A percentile compares a stretch with the other conserved stretches of the same genome.
Conservation (phyloP, 2,888 invertebrate species). For the Myopa tessellatipennis region DNA sequence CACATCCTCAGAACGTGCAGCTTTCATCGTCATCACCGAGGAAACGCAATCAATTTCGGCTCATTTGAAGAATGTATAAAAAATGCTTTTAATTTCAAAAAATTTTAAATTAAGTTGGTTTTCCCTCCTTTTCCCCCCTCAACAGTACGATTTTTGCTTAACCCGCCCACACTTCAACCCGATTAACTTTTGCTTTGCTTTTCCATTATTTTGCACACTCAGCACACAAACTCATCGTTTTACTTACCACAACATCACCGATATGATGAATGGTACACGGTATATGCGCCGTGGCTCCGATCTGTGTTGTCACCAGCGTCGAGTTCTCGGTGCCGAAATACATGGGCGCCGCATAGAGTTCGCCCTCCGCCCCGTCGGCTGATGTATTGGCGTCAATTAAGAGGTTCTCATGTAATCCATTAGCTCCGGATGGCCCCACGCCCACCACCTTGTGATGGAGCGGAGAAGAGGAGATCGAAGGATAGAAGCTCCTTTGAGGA, state of each 20-base stretch:
- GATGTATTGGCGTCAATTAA: constrained; percentile 46
- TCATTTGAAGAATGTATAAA: too few relatives aligned
- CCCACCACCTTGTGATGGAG: constrained; percentile 44
- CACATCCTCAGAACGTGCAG: too few relatives aligned
- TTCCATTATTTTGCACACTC: not conserved
- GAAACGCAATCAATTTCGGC: too few relatives aligned
- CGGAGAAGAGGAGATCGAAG: constrained; percentile 33
- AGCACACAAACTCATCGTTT: not conserved
- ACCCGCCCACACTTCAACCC: not conserved
- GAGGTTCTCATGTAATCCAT: constrained; percentile 43
- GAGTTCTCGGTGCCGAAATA: constrained; percentile 87
- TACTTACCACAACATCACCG: constrained; percentile 88
- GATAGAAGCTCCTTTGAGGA: constrained; percentile 43
- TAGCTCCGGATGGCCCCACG: constrained; percentile 46
- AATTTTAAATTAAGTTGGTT: too few relatives aligned
- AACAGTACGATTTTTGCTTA: too few relatives aligned
- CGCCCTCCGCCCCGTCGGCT: constrained; percentile 52
- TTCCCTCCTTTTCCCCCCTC: too few relatives aligned
- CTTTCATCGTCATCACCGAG: too few relatives aligned
- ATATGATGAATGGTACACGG: constrained; percentile 88
- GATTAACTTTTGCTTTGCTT: not conserved
- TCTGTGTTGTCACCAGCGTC: constrained; percentile 83
- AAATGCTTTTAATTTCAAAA: too few relatives aligned
- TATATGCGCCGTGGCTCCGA: constrained; percentile 84
- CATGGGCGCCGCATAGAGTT: constrained; percentile 73